These are phyloP conservation scores for Sebastes steindachneri DNA, from an alignment of 2,797 vertebrate species.

Conservation along the genomic window DNA sequence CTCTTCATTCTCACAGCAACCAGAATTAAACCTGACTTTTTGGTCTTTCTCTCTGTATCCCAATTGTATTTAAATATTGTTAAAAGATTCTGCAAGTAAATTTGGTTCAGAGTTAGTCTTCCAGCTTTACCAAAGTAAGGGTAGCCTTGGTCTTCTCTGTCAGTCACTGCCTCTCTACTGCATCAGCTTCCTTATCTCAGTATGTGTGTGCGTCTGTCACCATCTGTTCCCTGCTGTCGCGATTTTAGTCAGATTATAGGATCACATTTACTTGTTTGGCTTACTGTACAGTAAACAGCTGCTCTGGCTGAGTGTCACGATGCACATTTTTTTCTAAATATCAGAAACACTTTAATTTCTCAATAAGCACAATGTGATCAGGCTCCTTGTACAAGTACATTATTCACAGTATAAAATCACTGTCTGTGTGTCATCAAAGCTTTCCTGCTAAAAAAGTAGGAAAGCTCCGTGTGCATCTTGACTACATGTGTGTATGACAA, in stretches of 20 bases:
- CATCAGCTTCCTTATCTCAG: not conserved
- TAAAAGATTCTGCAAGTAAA: not conserved
- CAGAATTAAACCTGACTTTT: not conserved
- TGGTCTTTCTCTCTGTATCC: not conserved
- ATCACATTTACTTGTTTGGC: not conserved
- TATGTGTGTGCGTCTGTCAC: not conserved
- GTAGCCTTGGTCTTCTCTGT: not conserved
- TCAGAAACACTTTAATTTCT: not conserved
- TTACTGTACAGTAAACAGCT: not conserved
- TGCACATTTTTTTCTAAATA: not conserved
- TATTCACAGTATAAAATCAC: not conserved
- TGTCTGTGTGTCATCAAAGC: not conserved
- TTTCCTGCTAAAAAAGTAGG: not conserved
- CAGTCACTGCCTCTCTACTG: not conserved
- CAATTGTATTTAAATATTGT: not conserved
- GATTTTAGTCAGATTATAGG: not conserved
- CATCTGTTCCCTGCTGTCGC: not conserved
- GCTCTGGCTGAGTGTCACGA: not conserved
- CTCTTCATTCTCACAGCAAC: not conserved
- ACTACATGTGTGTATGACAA: not conserved
- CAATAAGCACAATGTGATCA: not conserved
- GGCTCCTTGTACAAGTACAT: not conserved
- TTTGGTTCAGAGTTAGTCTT: not conserved
- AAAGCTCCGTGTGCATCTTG: not conserved
- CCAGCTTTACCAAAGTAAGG: too few species aligned